A percentile compares a stretch with the other conserved stretches of the same genome.
Conservation (phyloP, 2,797 vertebrate genomes). For the Leontocebus nigricollis region DNA sequence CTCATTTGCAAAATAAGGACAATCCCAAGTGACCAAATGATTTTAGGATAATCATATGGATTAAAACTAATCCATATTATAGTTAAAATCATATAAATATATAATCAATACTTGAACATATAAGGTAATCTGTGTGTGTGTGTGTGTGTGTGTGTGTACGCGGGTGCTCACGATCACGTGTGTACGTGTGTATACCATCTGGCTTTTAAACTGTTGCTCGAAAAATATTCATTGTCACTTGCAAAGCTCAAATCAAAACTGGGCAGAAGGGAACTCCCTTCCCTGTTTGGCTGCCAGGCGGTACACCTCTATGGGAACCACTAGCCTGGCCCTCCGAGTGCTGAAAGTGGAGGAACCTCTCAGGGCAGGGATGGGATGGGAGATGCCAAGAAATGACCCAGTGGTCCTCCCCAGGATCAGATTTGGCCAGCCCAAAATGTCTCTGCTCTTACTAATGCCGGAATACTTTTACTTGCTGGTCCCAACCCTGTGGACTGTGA, state of each 20-base stretch:
- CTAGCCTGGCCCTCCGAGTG: neutral
- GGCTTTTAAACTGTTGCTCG: neutral
- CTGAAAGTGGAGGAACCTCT: neutral
- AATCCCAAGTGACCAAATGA: neutral
- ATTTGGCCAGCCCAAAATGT: neutral
- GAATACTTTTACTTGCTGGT: too few relatives aligned
- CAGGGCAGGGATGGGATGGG: neutral
- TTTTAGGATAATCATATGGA: neutral
- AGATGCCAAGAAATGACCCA: neutral
- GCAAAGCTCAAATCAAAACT: neutral
- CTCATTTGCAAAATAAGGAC: neutral
- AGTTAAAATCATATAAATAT: neutral
- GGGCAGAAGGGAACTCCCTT: neutral
- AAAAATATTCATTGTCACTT: neutral
- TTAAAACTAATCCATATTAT: neutral
- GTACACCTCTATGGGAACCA: neutral
- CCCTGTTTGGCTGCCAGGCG: neutral
- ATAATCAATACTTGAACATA: neutral
- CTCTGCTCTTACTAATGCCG: neutral
- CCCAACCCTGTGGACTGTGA: neutral
- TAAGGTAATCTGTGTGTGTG: too few relatives aligned
- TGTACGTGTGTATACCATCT: neutral
- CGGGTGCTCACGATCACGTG: fast-evolving
- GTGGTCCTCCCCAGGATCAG: neutral
- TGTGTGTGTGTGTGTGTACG: too few relatives aligned